Conservation (phyloP, 2,113 vertebrate genomes). For the Callionymus lyra region DNA sequence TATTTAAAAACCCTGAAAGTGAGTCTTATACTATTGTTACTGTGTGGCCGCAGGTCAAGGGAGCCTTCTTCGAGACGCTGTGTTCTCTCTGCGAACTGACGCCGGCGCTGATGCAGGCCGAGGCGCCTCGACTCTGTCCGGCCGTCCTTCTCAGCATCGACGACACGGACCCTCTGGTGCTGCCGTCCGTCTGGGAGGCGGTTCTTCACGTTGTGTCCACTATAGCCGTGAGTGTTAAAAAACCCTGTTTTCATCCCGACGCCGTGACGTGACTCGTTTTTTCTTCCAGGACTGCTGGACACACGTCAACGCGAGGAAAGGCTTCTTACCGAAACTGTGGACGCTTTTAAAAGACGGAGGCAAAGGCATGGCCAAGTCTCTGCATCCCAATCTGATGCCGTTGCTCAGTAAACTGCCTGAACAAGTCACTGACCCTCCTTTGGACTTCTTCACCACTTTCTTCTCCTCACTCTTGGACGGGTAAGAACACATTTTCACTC, state of each 20-base stretch:
- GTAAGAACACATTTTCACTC: constrained; percentile 53
- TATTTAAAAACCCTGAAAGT: no score
- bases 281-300: constrained; percentile 83
- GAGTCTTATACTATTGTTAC: neutral
- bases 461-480: constrained; percentile 77
- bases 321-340: constrained; percentile 87
- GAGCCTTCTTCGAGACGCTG: constrained; percentile 85
- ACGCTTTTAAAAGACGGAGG: constrained; percentile 80
- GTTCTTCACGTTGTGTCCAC: constrained; percentile 76
- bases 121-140: constrained; percentile 77
- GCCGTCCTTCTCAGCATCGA: constrained; percentile 85
- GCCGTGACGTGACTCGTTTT: no score
- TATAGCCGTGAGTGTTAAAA: constrained; percentile 67
- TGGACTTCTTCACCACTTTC: constrained; percentile 81
- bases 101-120: constrained; percentile 70
- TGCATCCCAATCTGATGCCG: constrained; percentile 85
- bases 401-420: constrained; percentile 84
- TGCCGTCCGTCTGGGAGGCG: constrained; percentile 88
- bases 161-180: constrained; percentile 84
- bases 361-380: constrained; percentile 78
- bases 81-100: constrained; percentile 77
- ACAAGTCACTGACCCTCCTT: constrained; percentile 67
- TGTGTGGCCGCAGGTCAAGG: constrained; percentile 71
- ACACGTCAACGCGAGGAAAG: constrained; percentile 85
- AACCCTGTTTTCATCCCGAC: neutral